phyloP scores from a whole-genome alignment of 2,888 invertebrate genomes.

The Aproaerema taeniolella region DNA sequence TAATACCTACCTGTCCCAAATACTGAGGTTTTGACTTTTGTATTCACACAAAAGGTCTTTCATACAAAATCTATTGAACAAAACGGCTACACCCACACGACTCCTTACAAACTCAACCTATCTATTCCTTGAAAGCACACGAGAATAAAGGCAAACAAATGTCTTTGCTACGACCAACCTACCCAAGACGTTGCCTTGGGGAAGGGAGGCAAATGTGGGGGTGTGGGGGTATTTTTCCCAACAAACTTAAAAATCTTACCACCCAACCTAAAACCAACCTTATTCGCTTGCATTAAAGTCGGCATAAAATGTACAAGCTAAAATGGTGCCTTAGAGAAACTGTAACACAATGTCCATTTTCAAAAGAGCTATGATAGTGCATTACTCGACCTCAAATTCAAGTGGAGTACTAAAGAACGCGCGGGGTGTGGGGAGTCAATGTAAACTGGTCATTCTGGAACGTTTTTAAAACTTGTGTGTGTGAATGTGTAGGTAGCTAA shows the following conservation, averaged over 20 bases:
- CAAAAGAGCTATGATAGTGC: slow-evolving; percentile 46
- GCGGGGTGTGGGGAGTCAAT: slow-evolving; percentile 27
- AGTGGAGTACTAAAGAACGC: too few relatives aligned
- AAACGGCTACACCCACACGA: slow-evolving; percentile 14
- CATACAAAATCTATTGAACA: slow-evolving; percentile 14
- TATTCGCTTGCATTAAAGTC: slow-evolving; percentile 13
- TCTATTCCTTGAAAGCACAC: slow-evolving; percentile 50
- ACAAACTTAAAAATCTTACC: slow-evolving; percentile 21
- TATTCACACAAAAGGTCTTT: slow-evolving; percentile 12
- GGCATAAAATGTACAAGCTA: slow-evolving; percentile 1
- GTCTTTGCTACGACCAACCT: slow-evolving; percentile 64
- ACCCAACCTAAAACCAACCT: slow-evolving; percentile 26
- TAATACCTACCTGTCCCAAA: slow-evolving; percentile 1
- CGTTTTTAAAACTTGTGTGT: slow-evolving; percentile 35
- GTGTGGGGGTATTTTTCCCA: slow-evolving; percentile 28
- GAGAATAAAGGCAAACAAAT: slow-evolving; percentile 67
- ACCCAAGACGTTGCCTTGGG: slow-evolving; percentile 61
- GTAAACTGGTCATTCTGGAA: slow-evolving; percentile 29
- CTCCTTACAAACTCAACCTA: slow-evolving; percentile 32
- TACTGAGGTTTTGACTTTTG: too few relatives aligned
- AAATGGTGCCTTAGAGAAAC: slow-evolving; percentile 20
- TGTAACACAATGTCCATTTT: slow-evolving; percentile 41
- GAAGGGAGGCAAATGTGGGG: slow-evolving; percentile 27
- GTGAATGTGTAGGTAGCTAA: slow-evolving; percentile 38
- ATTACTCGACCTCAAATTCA: slow-evolving; percentile 38